Percentiles rank a stretch among this genome's conserved stretches.
Conservation (phyloP, 2,113 vertebrate genomes). For the Tyto alba region DNA sequence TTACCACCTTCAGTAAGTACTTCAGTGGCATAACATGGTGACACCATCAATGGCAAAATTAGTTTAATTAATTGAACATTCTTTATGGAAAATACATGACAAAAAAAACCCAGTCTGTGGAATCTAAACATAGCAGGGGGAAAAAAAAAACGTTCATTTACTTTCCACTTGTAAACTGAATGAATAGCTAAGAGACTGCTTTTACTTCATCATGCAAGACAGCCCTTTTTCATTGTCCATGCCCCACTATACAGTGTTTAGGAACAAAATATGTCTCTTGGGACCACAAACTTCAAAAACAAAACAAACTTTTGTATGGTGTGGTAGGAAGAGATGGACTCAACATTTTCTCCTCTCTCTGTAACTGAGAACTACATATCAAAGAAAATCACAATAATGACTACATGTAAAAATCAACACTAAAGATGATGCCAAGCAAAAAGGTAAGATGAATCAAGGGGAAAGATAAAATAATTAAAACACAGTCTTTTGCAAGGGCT, state of each 20-base stretch:
- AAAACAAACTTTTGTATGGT: neutral
- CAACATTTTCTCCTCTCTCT: neutral
- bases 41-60: neutral
- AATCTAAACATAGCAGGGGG: neutral
- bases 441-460: neutral
- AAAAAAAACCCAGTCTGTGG: neutral
- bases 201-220: neutral
- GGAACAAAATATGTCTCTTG: neutral
- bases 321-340: neutral
- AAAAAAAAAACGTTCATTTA: neutral
- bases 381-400: neutral
- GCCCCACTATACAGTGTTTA: neutral
- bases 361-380: neutral
- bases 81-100: neutral
- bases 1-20: neutral
- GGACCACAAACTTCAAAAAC: neutral
- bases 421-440: neutral
- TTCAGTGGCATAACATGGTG: neutral
- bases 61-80: neutral
- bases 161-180: neutral
- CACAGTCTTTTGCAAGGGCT: neutral
- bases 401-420: neutral
- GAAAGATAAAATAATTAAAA: neutral
- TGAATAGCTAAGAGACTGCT: neutral
- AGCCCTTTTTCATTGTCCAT: neutral